phyloP scores from a whole-genome alignment of 2,113 vertebrate genomes.

The Thalassarche chlororhynchos region DNA sequence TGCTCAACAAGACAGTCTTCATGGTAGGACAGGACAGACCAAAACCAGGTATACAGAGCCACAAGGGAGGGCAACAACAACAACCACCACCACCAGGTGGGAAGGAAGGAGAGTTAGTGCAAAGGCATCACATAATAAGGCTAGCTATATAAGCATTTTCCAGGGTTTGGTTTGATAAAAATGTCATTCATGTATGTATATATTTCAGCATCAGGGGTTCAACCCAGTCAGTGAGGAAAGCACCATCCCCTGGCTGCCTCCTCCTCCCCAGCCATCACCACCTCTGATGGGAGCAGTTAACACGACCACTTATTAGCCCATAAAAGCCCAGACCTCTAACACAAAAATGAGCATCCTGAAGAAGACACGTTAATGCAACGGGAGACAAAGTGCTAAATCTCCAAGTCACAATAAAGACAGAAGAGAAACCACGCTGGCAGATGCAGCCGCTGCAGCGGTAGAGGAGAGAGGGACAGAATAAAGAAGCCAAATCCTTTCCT shows the following conservation, averaged over 20 bases:
- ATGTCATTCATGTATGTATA: neutral
- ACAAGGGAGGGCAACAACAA: neutral
- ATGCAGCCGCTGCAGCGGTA: neutral
- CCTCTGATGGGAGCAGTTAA: neutral
- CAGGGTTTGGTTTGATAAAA: neutral
- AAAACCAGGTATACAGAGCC: neutral
- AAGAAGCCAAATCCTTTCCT: neutral
- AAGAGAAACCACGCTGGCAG: neutral
- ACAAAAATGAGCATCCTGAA: neutral
- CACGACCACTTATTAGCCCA: neutral
- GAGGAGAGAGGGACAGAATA: neutral
- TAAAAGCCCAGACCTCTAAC: neutral
- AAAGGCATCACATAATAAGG: neutral
- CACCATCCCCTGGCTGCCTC: neutral
- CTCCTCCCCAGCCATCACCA: neutral
- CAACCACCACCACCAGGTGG: neutral
- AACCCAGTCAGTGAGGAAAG: neutral
- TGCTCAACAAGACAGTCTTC: neutral
- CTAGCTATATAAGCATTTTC: neutral
- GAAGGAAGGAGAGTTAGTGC: neutral
- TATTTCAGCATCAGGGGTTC: neutral
- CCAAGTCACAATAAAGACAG: neutral
- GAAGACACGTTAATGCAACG: neutral
- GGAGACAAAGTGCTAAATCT: neutral
- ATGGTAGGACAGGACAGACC: neutral